Evolutionary conservation across 2,888 invertebrate species (phyloP).

Genomic region (Chesias legatella): DNA sequence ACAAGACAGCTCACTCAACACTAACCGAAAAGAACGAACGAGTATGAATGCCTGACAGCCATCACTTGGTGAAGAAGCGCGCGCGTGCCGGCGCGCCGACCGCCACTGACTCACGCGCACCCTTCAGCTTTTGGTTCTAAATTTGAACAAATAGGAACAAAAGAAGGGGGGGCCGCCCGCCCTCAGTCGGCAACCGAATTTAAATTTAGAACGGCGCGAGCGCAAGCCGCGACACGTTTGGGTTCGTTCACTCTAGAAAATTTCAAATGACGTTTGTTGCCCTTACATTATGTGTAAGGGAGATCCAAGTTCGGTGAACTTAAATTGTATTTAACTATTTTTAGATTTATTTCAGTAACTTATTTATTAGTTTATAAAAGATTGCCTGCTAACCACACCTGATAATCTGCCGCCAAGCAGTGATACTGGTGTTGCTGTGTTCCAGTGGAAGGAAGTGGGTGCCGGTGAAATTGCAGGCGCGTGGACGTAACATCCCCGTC

Average conservation of each 20-base stretch:
- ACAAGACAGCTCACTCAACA: constrained; percentile 28
- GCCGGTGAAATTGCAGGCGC: too few relatives aligned
- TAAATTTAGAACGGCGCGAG: constrained; percentile 65
- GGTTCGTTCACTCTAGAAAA: constrained; percentile 74
- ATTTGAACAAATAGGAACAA: constrained; percentile 78
- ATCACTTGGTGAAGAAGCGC: constrained; percentile 42
- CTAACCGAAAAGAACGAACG: constrained; percentile 32
- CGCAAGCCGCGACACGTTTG: constrained; percentile 56
- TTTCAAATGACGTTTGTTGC: constrained; percentile 29
- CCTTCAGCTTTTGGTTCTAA: constrained; percentile 67
- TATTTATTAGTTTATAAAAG: too few relatives aligned
- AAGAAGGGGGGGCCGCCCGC: constrained; percentile 75
- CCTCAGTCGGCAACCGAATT: constrained; percentile 55
- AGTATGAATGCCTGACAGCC: constrained; percentile 35
- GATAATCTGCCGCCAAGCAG: too few relatives aligned
- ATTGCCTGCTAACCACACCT: too few relatives aligned
- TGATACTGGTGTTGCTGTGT: too few relatives aligned
- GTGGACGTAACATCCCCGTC: too few relatives aligned
- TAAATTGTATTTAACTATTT: constrained; percentile 8
- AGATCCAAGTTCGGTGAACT: constrained; percentile 18
- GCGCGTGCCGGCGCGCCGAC: constrained; percentile 66
- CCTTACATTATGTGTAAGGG: constrained; percentile 16
- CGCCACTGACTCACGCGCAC: constrained; percentile 76
- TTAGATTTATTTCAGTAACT: too few relatives aligned
- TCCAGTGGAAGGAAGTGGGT: too few relatives aligned